These are phyloP conservation scores for Tetramorium alpestre DNA, from an alignment of 1,140 invertebrate genomes.

Conservation along the genomic window DNA sequence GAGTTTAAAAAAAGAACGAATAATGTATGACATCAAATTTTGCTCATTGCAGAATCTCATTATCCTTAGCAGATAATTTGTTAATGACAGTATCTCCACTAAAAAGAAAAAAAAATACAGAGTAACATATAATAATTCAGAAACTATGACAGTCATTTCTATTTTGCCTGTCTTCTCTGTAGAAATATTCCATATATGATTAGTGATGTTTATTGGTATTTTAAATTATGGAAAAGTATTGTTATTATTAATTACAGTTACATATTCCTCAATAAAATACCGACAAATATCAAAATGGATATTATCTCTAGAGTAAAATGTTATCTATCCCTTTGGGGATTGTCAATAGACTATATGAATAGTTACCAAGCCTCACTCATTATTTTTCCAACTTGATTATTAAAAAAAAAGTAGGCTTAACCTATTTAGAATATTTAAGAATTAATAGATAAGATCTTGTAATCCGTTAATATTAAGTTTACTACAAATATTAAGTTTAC, in stretches of 20 bases:
- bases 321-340: background rate
- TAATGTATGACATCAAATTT: background rate
- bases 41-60: background rate
- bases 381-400: background rate
- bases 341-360: background rate
- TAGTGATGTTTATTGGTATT: background rate
- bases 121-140: background rate
- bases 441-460: slow-evolving; percentile 10
- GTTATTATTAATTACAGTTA: background rate
- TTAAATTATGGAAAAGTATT: background rate
- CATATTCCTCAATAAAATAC: background rate
- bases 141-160: slow-evolving; percentile 1
- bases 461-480: slow-evolving; percentile 12
- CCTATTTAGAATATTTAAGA: slow-evolving; percentile 6
- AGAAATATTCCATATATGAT: background rate
- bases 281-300: background rate
- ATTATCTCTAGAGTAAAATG: background rate
- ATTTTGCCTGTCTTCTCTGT: background rate
- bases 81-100: background rate
- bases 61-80: background rate
- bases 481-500: slow-evolving; percentile 16
- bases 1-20: background rate
- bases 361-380: background rate
- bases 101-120: background rate
- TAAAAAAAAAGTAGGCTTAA: background rate